Base-by-base conservation (phyloP, 1,140 invertebrate species). In the Caenorhabditis latens region DNA sequence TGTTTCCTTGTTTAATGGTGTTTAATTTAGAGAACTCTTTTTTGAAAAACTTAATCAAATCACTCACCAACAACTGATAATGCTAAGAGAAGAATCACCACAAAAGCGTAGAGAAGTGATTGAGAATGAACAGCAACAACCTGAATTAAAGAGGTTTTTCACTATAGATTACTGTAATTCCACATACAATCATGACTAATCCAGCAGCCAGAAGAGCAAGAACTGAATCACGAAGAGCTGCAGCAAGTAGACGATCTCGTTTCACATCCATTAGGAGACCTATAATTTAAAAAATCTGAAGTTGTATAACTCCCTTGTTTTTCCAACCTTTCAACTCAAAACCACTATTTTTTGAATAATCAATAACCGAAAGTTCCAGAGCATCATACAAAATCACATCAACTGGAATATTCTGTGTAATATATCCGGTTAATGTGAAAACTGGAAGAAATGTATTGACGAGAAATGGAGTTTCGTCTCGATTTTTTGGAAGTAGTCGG, bases 371-470 rank as follows among this genome's bases (percentile, higher is more conserved):
- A 13, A 9, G 21, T 61, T 89, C 84, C 24, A 89, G 13, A 42
- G 43, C 19, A 58, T 85, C 87, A 53, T 86, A 88, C 16, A 79
- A n/a, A 3, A 67, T 13, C 7, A 88, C 61, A 79, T 85, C 57
- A 9, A 88, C 67, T 50, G 24, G 83, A 71, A 89, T 86, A 58
- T 89, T 84, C 79, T 87, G 84, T 14, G 84, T 86, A 4, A 84
- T 58, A 50, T 86, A 85, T 24, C 88, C 89, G 19, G 85, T 89
- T 8, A 87, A 46, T 6, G 91, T 90, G 79, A 90, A 92, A 24
- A 92, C 71, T 19, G 91, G 92, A 16, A 92, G 83, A 58, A 92
- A 92, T 16, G 89, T 88, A 79, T 92, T 92, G 43, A 92, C 50
- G 42, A 88, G 87, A 67, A 92, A 85, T 16, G 91, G 92, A 24